Conservation (phyloP, 2,113 vertebrate species). For the Thamnophis sirtalis region DNA sequence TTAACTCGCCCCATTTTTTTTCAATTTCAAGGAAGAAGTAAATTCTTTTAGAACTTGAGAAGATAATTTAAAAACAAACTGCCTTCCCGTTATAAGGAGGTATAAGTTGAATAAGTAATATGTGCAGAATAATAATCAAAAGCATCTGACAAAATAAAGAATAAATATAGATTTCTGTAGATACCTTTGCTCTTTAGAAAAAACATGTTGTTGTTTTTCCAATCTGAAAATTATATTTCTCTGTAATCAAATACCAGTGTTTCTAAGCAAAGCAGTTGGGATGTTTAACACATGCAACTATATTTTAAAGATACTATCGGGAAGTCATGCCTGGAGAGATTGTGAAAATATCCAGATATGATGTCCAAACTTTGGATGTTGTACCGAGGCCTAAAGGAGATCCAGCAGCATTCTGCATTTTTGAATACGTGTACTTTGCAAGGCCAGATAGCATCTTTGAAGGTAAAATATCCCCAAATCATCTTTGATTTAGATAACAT, state of each 20-base stretch:
- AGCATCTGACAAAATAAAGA: background rate
- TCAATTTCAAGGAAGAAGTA: background rate
- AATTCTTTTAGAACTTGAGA: background rate
- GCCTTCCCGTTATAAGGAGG: too few relatives aligned
- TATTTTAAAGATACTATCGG: constrained; percentile 81
- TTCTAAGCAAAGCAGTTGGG: background rate
- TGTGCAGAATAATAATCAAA: background rate
- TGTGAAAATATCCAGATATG: constrained; percentile 88
- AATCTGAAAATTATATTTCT: background rate
- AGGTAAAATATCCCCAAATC: constrained; percentile 68
- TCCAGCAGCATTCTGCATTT: constrained; percentile 92
- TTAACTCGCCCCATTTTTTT: background rate
- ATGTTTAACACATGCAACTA: constrained; percentile 6
- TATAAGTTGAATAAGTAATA: background rate
- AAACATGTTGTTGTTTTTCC: background rate
- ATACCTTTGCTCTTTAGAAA: background rate
- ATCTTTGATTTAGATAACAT: background rate
- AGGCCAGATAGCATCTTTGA: constrained; percentile 98
- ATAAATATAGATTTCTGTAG: background rate
- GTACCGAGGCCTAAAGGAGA: constrained; percentile 83
- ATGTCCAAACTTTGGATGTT: constrained; percentile 80
- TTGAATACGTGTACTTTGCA: constrained; percentile 99
- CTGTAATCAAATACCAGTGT: background rate
- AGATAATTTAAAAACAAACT: background rate
- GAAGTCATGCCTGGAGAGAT: constrained; percentile 96